A percentile compares a stretch with the other conserved stretches of the same genome.
Evolutionary conservation across 2,113 vertebrate genomes (phyloP).

Genomic region (Laticauda laticaudata): DNA sequence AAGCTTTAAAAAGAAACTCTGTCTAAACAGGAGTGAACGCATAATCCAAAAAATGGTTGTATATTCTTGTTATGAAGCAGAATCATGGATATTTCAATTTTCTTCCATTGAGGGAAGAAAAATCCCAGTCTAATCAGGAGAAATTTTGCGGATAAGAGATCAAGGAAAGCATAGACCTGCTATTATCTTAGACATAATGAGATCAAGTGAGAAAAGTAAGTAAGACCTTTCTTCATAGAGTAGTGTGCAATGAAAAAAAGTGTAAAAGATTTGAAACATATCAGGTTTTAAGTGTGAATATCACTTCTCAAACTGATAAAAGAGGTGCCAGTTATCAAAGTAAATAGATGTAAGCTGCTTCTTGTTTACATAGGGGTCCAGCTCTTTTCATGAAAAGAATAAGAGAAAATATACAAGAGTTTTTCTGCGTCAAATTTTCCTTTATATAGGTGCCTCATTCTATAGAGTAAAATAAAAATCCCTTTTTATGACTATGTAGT

Average conservation of each 20-base stretch:
- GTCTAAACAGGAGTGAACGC: neutral
- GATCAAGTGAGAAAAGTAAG: neutral
- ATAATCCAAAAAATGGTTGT: neutral
- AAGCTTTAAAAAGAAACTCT: neutral
- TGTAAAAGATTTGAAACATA: neutral
- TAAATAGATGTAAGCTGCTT: neutral
- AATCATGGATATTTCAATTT: neutral
- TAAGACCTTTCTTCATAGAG: neutral
- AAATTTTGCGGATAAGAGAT: neutral
- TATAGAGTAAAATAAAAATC: neutral
- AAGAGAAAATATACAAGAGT: neutral
- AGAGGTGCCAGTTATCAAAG: neutral
- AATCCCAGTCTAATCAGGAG: neutral
- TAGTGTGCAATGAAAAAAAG: neutral
- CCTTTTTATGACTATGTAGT: neutral
- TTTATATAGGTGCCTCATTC: neutral
- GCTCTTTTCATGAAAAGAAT: neutral
- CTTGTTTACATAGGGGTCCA: neutral
- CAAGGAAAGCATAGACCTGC: neutral
- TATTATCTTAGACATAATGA: neutral
- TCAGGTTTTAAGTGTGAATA: neutral
- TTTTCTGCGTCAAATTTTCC: neutral
- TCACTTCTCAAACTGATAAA: neutral
- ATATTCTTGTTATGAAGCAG: neutral
- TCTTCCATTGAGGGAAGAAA: neutral